Conservation (phyloP, 2,888 invertebrate species). For the Xestia sexstrigata region DNA sequence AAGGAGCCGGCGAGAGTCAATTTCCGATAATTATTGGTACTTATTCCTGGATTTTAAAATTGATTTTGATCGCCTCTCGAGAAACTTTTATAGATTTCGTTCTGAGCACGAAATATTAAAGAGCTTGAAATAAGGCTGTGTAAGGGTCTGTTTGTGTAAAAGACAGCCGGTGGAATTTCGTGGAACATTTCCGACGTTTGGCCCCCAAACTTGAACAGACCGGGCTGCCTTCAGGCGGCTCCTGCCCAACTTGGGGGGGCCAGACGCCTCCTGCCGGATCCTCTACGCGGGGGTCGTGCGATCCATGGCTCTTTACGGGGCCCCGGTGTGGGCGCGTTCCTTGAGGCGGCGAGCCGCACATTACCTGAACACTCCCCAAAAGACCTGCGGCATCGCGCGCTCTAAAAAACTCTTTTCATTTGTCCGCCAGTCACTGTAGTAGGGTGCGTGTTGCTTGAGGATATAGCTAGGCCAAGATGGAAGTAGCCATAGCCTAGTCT, state of each 20-base stretch:
- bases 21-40: conserved; percentile 34
- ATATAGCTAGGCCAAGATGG: not conserved
- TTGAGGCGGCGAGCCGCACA: too few relatives aligned
- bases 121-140: conserved; percentile 7
- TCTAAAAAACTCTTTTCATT: not conserved
- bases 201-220: too few relatives aligned
- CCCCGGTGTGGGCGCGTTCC: too few relatives aligned
- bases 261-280: too few relatives aligned
- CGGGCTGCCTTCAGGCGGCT: too few relatives aligned
- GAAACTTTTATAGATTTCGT: not conserved
- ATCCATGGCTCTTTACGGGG: too few relatives aligned
- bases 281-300: too few relatives aligned
- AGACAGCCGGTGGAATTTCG: too few relatives aligned
- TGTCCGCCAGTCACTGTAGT: not conserved
- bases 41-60: conserved; percentile 2
- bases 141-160: too few relatives aligned
- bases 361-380: too few relatives aligned
- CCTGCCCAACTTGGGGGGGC: too few relatives aligned
- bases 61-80: not conserved
- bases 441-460: not conserved
- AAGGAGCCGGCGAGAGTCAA: conserved; percentile 6
- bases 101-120: conserved; percentile 14
- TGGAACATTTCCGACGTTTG: too few relatives aligned
- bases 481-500: not conserved
- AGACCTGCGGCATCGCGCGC: not conserved